Evolutionary conservation across 2,113 vertebrate species (phyloP).

Genomic region (Tragelaphus buxtoni): DNA sequence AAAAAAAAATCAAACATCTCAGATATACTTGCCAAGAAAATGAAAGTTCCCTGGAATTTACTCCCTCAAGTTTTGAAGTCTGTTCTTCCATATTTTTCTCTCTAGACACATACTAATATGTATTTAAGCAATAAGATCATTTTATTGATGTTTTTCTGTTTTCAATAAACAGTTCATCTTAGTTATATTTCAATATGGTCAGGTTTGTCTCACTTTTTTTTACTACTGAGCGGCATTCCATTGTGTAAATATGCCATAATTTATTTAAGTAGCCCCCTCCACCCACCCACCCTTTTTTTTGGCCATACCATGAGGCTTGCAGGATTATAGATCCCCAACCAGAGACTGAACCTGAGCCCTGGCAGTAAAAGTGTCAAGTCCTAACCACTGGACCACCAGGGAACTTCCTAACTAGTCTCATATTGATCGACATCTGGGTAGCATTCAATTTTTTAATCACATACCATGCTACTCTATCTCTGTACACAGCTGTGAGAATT

Average conservation of each 20-base stretch:
- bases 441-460: not conserved
- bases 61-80: not conserved
- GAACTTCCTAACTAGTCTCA: not conserved
- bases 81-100: not conserved
- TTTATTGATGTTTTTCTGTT: not conserved
- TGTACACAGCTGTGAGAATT: not conserved
- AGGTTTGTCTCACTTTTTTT: not conserved
- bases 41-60: slow-evolving; percentile 17
- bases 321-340: not conserved
- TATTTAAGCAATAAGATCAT: not conserved
- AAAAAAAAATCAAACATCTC: not conserved
- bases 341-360: not conserved
- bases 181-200: not conserved
- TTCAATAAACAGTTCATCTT: not conserved
- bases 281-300: not conserved
- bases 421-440: not conserved
- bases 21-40: not conserved
- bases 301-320: not conserved
- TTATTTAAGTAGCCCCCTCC: not conserved
- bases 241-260: not conserved
- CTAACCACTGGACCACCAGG: not conserved
- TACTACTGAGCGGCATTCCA: not conserved
- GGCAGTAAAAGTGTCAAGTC: not conserved
- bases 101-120: not conserved
- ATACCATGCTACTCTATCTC: not conserved